Evolutionary conservation across 2,113 vertebrate species (phyloP).

Genomic region (Sylvietta virens): DNA sequence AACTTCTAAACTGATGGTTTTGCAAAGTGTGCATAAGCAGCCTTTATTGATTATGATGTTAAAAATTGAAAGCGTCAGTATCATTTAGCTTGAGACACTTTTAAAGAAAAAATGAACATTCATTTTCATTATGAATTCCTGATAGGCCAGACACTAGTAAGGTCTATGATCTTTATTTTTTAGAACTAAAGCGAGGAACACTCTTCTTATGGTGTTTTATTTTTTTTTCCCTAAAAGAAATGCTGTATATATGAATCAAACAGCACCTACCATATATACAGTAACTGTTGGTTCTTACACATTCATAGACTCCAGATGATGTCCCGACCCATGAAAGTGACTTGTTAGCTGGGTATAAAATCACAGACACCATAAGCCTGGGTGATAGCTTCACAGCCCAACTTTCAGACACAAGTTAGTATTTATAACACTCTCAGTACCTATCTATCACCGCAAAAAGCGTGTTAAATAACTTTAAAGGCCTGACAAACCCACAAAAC

Average conservation of each 20-base stretch:
- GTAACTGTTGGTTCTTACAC: slow-evolving; percentile 22
- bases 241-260: slow-evolving; percentile 22
- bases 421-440: slow-evolving; percentile 50
- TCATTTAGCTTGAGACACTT: slow-evolving; percentile 94
- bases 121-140: slow-evolving; percentile 76
- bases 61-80: slow-evolving; percentile 98
- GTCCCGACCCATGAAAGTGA: slow-evolving; percentile 1
- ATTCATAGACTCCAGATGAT: slow-evolving; percentile 62
- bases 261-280: not conserved
- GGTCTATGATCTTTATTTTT: slow-evolving; percentile 54
- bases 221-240: not conserved
- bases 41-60: slow-evolving; percentile 98
- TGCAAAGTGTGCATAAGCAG: slow-evolving; percentile 97
- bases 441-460: slow-evolving; percentile 54
- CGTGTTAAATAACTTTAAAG: slow-evolving; percentile 55
- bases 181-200: slow-evolving; percentile 27
- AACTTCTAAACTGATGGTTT: slow-evolving; percentile 98
- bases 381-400: slow-evolving; percentile 64
- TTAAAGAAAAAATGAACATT: slow-evolving; percentile 92
- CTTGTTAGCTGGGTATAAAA: slow-evolving; percentile 43
- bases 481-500: slow-evolving; percentile 39
- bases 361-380: slow-evolving; percentile 59
- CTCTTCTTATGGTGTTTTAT: not conserved
- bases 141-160: slow-evolving; percentile 59
- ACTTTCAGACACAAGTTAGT: slow-evolving; percentile 67